A percentile compares a stretch with the other conserved stretches of the same genome.
Evolutionary conservation across 2,113 vertebrate genomes (phyloP).

Genomic region (Leptosomus discolor): DNA sequence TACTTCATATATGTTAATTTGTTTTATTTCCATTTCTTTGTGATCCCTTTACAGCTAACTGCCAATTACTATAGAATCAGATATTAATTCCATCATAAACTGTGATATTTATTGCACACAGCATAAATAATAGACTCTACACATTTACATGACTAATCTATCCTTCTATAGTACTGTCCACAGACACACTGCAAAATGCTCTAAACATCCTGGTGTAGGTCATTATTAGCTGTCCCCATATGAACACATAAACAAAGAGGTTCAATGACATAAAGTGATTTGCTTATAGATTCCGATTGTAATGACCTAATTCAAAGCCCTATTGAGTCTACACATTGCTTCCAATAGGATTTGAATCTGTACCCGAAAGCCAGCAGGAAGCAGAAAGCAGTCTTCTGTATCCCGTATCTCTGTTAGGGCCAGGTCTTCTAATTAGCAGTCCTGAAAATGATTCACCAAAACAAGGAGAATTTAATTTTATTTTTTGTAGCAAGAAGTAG

Average conservation of each 20-base stretch:
- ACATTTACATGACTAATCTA: background rate
- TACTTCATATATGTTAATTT: slow-evolving; percentile 18
- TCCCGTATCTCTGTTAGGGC: background rate
- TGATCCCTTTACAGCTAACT: background rate
- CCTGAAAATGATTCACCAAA: background rate
- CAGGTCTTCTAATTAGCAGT: background rate
- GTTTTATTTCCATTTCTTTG: slow-evolving; percentile 26
- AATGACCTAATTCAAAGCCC: background rate
- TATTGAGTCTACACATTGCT: background rate
- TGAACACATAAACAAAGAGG: background rate
- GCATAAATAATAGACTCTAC: background rate
- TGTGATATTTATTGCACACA: background rate
- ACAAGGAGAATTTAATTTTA: background rate
- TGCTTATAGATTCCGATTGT: background rate
- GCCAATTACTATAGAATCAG: background rate
- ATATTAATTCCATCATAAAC: background rate
- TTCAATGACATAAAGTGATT: background rate
- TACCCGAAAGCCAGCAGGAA: background rate
- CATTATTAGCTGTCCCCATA: background rate
- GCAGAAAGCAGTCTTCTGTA: background rate
- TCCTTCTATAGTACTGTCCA: background rate
- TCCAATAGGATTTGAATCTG: background rate
- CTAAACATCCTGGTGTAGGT: background rate
- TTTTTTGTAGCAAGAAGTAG: background rate
- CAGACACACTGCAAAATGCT: background rate